Evolutionary conservation across 2,888 invertebrate genomes (phyloP).

Genomic region (Leptopilina myrica): DNA sequence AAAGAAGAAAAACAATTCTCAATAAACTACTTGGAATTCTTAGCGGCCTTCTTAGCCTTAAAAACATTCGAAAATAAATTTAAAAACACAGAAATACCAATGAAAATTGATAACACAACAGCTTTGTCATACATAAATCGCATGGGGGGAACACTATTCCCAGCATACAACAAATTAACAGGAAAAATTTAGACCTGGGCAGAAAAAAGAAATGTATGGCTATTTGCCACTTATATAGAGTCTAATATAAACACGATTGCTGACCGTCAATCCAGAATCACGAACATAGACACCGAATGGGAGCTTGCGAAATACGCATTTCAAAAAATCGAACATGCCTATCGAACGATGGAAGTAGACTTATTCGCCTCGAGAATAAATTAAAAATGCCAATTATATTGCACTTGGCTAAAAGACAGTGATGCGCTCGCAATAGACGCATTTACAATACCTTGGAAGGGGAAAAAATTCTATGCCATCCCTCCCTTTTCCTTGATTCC

Average conservation of each 20-base stretch:
- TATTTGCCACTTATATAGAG: constrained; percentile 39
- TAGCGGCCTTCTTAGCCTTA: constrained; percentile 15
- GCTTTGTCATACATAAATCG: constrained; percentile 44
- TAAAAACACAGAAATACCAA: constrained; percentile 24
- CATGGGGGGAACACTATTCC: constrained; percentile 23
- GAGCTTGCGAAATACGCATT: neutral
- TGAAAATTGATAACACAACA: constrained; percentile 45
- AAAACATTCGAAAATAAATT: neutral
- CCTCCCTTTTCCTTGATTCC: constrained; percentile 28
- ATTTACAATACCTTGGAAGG: constrained; percentile 10
- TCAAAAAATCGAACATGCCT: neutral
- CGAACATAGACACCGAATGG: neutral
- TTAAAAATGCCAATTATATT: neutral
- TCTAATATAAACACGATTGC: constrained; percentile 37
- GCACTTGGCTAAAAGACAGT: too few relatives aligned
- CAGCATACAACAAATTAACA: neutral
- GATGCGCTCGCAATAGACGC: neutral
- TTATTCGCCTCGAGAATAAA: neutral
- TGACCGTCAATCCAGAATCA: constrained; percentile 18
- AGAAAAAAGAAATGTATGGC: constrained; percentile 21
- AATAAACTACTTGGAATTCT: constrained; percentile 9
- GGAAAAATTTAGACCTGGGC: constrained; percentile 28
- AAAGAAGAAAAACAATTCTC: neutral
- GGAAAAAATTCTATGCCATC: constrained; percentile 11
- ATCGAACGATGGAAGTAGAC: neutral